Base-by-base conservation (phyloP, 2,113 vertebrate species). In the Phyllopteryx taeniolatus region DNA sequence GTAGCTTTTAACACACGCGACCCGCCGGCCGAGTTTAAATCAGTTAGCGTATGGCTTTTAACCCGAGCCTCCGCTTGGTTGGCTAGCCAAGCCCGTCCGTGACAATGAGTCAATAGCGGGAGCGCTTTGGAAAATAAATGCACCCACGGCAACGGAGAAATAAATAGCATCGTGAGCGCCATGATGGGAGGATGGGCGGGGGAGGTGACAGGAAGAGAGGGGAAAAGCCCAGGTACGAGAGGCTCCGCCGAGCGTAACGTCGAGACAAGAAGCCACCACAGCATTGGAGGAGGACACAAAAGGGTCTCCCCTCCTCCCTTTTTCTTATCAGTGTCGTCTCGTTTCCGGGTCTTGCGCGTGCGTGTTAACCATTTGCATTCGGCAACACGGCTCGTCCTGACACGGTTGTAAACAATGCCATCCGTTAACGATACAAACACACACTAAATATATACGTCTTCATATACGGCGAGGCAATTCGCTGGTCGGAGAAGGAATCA, bases 51-150 rank as follows among this genome's bases (percentile, higher is more conserved):
- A 82, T 81, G 80, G 85, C 87, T 89, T 84, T 90, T 79, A 88
- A 89, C 88, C 82, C 71, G 74, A 60, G 78, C 82, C 72, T 66
- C 75, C 64, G 61, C 79, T 39, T 87, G 89, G 86, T 91, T 91
- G 90, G 66, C 83, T 81, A 86, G 85, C 77, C 90, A 91, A 90
- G 90, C 89, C 81, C 62, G 72, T 85, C 88, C 81, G 77, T 83
- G 87, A 90, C 89, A 91, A 91, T 90, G 88, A 89, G 88, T 90
- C 90, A 89, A 89, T 85, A 87, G 88, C 83, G 82, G 35, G 86
- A 89, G 87, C 86, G 83, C 86, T 88, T 88, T 85, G 83, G 83
- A 91, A 89, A 91, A 91, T 88, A 91, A 92, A 92, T 90, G 90
- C 90, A 92, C 91, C 91, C 91, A 90, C 81, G 90, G 87, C 73